Evolutionary conservation across 2,888 invertebrate genomes (phyloP).

Genomic region (Linyphia triangularis): DNA sequence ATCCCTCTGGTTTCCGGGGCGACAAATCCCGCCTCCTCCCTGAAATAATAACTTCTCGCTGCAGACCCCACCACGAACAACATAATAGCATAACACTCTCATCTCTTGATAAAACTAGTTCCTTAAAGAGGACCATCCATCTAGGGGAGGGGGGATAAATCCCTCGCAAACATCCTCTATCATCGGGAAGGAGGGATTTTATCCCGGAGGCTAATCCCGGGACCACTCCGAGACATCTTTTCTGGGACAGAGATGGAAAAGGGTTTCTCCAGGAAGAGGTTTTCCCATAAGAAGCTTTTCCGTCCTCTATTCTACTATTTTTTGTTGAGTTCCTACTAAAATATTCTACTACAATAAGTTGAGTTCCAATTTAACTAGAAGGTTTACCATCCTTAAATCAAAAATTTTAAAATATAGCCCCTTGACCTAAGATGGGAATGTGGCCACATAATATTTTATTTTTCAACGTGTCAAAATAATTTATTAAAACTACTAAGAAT

Average conservation of each 20-base stretch:
- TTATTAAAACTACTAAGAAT: no score
- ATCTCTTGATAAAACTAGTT: conserved; percentile 39
- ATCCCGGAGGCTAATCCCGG: conserved; percentile 31
- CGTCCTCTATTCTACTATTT: no score
- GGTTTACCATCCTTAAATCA: no score
- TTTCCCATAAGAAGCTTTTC: no score
- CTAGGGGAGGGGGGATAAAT: not conserved
- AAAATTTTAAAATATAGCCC: no score
- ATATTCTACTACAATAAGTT: no score
- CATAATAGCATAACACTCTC: conserved; percentile 44
- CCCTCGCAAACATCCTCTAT: conserved; percentile 46
- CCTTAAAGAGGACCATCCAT: conserved; percentile 48
- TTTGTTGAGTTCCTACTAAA: no score
- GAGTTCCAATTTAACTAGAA: no score
- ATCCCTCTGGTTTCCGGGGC: not conserved
- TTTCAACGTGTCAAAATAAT: no score
- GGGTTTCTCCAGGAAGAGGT: no score
- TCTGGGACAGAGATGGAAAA: not conserved
- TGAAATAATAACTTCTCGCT: not conserved
- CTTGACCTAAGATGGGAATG: no score
- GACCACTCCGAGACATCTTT: not conserved
- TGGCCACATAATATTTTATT: no score
- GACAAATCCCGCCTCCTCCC: conserved; percentile 3
- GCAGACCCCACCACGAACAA: not conserved
- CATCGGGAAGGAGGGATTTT: conserved; percentile 35